A percentile compares a stretch with the other conserved stretches of the same genome.
Evolutionary conservation across 2,888 invertebrate species (phyloP).

Genomic region (Ariolimax columbianus): DNA sequence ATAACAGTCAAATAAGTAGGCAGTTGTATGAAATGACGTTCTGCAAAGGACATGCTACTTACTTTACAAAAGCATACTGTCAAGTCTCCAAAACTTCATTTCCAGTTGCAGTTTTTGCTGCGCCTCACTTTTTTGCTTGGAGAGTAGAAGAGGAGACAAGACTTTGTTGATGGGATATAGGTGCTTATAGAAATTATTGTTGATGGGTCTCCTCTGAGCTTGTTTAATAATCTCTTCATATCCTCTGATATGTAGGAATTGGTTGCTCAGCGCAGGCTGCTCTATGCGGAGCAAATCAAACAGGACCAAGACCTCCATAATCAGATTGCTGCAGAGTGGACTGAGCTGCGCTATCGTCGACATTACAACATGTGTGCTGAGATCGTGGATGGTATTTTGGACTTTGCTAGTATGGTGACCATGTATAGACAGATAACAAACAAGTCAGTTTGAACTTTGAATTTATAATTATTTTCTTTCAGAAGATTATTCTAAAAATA

Average conservation of each 20-base stretch:
- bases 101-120: too few relatives aligned
- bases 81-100: too few relatives aligned
- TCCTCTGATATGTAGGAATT: slow-evolving; percentile 68
- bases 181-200: too few relatives aligned
- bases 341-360: slow-evolving; percentile 72
- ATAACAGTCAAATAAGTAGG: too few relatives aligned
- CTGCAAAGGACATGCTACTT: too few relatives aligned
- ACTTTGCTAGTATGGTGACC: slow-evolving; percentile 75
- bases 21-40: too few relatives aligned
- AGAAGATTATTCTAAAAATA: too few relatives aligned
- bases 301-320: slow-evolving; percentile 76
- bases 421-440: slow-evolving; percentile 78
- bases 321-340: slow-evolving; percentile 74
- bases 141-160: too few relatives aligned
- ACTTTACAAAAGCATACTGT: too few relatives aligned
- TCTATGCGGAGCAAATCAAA: slow-evolving; percentile 74
- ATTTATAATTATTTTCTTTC: not conserved
- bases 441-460: slow-evolving; percentile 61
- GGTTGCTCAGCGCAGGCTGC: slow-evolving; percentile 73
- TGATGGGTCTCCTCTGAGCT: not conserved
- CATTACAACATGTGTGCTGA: slow-evolving; percentile 75
- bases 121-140: too few relatives aligned
- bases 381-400: slow-evolving; percentile 72
- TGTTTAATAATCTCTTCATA: not conserved
- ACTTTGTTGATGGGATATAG: too few relatives aligned